Evolutionary conservation across 2,888 invertebrate species (phyloP), one percentile per base, ranked within the genome.

Genomic region (Hypomecis atomaria): DNA sequence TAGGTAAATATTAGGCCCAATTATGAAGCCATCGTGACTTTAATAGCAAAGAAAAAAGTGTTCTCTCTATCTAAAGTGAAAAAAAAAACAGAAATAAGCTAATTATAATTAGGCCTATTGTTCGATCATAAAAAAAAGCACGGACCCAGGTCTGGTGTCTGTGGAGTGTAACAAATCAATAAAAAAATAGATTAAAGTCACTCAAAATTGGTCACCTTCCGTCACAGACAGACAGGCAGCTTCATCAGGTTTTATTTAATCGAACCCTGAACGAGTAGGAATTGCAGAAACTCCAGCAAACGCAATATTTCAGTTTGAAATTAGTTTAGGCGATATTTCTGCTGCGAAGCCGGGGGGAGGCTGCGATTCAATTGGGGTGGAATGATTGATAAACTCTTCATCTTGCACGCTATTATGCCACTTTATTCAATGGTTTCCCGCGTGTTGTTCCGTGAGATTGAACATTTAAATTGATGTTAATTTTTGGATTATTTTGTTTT

Each of bases 261-360:
- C 58, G 42, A 59, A 62, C 59, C 40, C 40, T 33, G 44, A 59
- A 61, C 57, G 13, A 56, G 4, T 13, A 56, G 56, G 38, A 56
- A 47, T 56, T 40, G 38, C 37, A 54, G 57, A 48, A 56, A 65
- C 62, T 66, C 66, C 62, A 59, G 65, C 57, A 62, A 66, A 59
- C 67, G 59, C 66, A 56, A 70, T 66, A 69, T 66, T 69, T 66
- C 54, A 64, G 56, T 66, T 65, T 62, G 66, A 65, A 71, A 71
- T 71, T 71, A 71, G 69, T 71, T 71, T 55, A 65, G 62, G 71
- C 69, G 66, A 65, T 69, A 60, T 71, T 69, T 64, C 50, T 60
- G 65, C 64, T 65, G 71, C 62, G 63, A 66, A 66, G 65, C 57
- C 38, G 38, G 60, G 58, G 63, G 66, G 63, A 48, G 53, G 48